Evolutionary conservation across 1,140 invertebrate genomes (phyloP), one percentile per base, ranked within the genome.

Genomic region (Penaeus japonicus): DNA sequence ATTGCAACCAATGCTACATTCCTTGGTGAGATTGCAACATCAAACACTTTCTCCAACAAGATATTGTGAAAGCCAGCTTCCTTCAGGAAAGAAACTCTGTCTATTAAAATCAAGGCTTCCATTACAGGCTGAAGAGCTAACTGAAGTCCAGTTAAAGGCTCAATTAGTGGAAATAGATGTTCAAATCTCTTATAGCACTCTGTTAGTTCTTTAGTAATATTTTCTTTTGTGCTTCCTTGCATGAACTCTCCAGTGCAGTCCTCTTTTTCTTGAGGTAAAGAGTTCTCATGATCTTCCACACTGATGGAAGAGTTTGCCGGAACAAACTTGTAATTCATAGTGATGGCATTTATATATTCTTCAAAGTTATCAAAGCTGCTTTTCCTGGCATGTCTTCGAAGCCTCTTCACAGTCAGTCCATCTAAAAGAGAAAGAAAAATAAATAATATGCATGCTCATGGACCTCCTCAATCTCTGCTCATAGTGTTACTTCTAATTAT

Each of bases 1-100:
- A 88, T 32, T 59, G 80, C 87, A 55, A 88, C n/a, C 55, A 88
- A 59, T 35, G 87, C 87, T 27, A 88, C 39, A 78, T 77, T 88
- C 32, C 87, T 75, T 24, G 87, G 87, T 47, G 87, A 88, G 1
- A 88, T 22, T 22, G 70, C 65, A 47, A 32, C 80, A 82, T 88
- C 80, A 77, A 88, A 88, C 1, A 88, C 70, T 27, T 84, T 78
- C 57, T 88, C 87, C 4, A 88, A 47, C 81, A 70, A 88, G 12
- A 88, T 80, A 15, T 59, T 78, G 27, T 39, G 22, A 59, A 84
- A 88, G 27, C 81, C 81, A 39, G 78, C 65, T 65, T 88, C 87
- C 54, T 88, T 88, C 15, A 88, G 15, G 80, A 83, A 88, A 32
- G 39, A 39, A 30, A 88, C 17, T 24, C 87, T 62, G 35, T 88